These are phyloP conservation scores for Drosophila nasuta DNA, from an alignment of 1,140 invertebrate species.

Conservation along the genomic window DNA sequence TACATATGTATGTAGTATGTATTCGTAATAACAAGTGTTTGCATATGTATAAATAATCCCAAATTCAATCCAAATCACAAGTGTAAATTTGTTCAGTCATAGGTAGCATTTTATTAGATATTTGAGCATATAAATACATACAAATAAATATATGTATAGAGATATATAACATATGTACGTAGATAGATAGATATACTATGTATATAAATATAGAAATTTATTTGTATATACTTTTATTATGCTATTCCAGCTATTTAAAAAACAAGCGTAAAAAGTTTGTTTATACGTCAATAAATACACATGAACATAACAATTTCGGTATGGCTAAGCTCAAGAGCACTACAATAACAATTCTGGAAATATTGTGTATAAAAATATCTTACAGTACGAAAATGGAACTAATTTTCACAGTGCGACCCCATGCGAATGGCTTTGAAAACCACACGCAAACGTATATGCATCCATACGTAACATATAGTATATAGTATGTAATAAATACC, in stretches of 20 bases:
- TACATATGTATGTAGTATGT: too few species aligned
- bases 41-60: background rate
- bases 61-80: too few species aligned
- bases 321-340: background rate
- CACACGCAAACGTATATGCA: background rate
- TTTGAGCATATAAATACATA: too few species aligned
- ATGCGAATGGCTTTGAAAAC: constrained; percentile 30
- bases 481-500: background rate
- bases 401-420: constrained; percentile 23
- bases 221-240: background rate
- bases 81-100: too few species aligned
- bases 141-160: too few species aligned
- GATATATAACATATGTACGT: too few species aligned
- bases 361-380: constrained; percentile 28
- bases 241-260: too few species aligned
- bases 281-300: background rate
- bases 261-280: background rate
- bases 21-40: background rate
- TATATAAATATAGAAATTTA: background rate
- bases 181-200: constrained; percentile 4
- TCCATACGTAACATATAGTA: background rate
- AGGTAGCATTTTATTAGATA: too few species aligned
- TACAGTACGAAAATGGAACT: constrained; percentile 35
- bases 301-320: background rate
- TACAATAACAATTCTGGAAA: background rate